phyloP scores from a whole-genome alignment of 2,888 invertebrate species.

The Stenolophus ochropezus region DNA sequence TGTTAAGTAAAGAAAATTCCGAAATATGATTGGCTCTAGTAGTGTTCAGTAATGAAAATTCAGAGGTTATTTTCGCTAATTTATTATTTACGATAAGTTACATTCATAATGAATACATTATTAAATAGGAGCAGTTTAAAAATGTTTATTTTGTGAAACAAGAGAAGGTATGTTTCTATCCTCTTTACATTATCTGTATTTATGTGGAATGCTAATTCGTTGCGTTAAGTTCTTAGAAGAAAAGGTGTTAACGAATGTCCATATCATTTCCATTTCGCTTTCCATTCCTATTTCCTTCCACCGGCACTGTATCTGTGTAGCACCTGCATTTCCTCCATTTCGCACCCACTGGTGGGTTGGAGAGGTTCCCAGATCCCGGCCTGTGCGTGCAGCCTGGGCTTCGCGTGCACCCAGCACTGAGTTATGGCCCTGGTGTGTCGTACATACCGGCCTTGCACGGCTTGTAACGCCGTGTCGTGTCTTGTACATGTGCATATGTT shows the following conservation, averaged over 20 bases:
- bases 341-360: neutral
- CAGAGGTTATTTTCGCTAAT: too few species aligned
- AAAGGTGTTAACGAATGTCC: neutral
- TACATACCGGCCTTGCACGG: conserved; percentile 21
- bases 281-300: neutral
- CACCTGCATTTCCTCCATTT: neutral
- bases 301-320: neutral
- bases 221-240: too few species aligned
- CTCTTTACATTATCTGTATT: too few species aligned
- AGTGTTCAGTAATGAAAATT: too few species aligned
- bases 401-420: conserved; percentile 34
- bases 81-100: too few species aligned
- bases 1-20: too few species aligned
- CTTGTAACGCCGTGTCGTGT: conserved; percentile 27
- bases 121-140: too few species aligned
- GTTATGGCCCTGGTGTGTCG: conserved; percentile 5
- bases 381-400: conserved; percentile 15
- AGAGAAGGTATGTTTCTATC: too few species aligned
- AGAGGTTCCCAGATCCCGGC: neutral
- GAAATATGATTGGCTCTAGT: too few species aligned
- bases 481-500: conserved; percentile 40
- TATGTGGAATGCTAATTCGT: too few species aligned
- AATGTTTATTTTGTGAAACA: too few species aligned
- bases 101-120: too few species aligned
- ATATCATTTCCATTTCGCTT: neutral